Evolutionary conservation across 1,140 invertebrate genomes (phyloP).

Genomic region (Pseudomyrmex flavicornis): DNA sequence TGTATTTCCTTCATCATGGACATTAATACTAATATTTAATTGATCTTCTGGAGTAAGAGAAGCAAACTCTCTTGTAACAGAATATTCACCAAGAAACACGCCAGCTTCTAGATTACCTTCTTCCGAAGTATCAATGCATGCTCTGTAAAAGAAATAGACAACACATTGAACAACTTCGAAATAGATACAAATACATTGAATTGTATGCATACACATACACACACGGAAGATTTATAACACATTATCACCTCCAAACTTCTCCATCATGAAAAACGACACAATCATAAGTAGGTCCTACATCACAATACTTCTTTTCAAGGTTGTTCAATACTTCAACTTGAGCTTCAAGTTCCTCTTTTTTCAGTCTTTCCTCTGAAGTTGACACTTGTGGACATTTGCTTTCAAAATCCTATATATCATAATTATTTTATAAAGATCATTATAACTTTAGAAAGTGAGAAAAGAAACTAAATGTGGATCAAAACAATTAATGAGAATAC

Average conservation of each 20-base stretch:
- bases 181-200: conserved; percentile 30
- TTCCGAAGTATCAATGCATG: conserved; percentile 95
- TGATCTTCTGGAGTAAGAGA: conserved; percentile 92
- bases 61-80: conserved; percentile 91
- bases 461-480: no score
- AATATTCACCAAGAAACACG: conserved; percentile 93
- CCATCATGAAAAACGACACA: conserved; percentile 97
- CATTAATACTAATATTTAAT: conserved; percentile 96
- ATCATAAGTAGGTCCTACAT: conserved; percentile 96
- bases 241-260: conserved; percentile 89
- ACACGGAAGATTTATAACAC: conserved; percentile 11
- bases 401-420: conserved; percentile 87
- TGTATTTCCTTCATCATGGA: conserved; percentile 96
- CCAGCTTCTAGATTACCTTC: conserved; percentile 92
- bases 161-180: conserved; percentile 28
- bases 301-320: conserved; percentile 95
- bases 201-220: conserved; percentile 16
- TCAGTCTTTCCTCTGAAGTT: conserved; percentile 91
- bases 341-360: conserved; percentile 95
- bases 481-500: conserved; percentile 38
- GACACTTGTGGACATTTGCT: conserved; percentile 86
- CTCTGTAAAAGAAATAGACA: conserved; percentile 85
- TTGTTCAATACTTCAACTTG: conserved; percentile 93
- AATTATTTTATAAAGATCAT: conserved; percentile 4
- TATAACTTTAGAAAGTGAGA: not conserved